Base-by-base conservation (phyloP, 64 coral and sea anemone species). In the Actinia equina region DNA sequence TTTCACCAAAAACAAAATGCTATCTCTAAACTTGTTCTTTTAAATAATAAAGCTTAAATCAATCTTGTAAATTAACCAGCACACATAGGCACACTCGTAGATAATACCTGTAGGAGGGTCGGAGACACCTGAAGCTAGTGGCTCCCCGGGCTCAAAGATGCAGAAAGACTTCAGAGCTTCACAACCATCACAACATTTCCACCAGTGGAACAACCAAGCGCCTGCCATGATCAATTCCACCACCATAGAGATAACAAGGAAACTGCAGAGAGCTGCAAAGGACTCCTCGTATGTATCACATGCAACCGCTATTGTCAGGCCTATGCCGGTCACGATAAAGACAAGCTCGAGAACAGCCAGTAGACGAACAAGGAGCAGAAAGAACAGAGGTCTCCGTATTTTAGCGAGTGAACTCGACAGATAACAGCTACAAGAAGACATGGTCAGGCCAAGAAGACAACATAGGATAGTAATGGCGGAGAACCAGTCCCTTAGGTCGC, bases 121-220 rank as follows among this genome's bases (percentile, higher is more conserved):
- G 5, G 77, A 46, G 10, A 79, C 77, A 44, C 77, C 77, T 17
- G 12, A 13, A 79, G 77, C 77, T 15, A 79, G 37, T 15, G 77
- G 77, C 43, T 79, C 37, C 4, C 77, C 77, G 42, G 77, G 77
- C 37, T 79, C 77, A 79, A 81, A 81, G 16, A 81, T 52, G 44
- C 78, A 81, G 42, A 44, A 17, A 81, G 78, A 81, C 78, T 81
- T 81, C 16, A 81, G 49, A 18, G 17, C 20, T 0, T 81, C n/a
- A 51, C 41, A 81, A 17, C 78, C 44, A n/a, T 81, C 17, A 52
- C 41, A 81, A 44, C 78, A 81, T 44, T 37, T 81, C 78, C 78
- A 81, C 78, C 78, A 81, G 22, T 81, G 78, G 27, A 81, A 81
- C 78, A 81, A 14, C 78, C 78, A 81, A 22, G 78, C 43, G 17